Percentiles rank a stretch among this genome's conserved stretches.
phyloP scores from a whole-genome alignment of 2,113 vertebrate species.

The Canis aureus region DNA sequence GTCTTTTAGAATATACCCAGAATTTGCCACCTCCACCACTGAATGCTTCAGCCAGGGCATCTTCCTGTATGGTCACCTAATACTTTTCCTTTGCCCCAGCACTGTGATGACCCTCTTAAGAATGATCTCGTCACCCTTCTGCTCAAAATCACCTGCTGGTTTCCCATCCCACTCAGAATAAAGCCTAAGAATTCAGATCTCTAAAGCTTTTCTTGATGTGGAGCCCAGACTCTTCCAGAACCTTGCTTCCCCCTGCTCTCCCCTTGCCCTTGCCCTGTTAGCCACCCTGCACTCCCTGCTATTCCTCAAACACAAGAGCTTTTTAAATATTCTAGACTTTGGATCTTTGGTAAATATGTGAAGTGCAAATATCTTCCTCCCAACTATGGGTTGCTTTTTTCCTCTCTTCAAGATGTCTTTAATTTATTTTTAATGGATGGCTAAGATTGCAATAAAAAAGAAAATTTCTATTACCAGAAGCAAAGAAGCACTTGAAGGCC shows the following conservation, averaged over 20 bases:
- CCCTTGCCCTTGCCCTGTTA: too few relatives aligned
- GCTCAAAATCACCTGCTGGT: neutral
- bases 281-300: neutral
- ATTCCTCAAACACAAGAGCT: neutral
- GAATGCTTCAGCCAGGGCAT: rapidly evolving
- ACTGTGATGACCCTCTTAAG: neutral
- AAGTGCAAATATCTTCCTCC: too few relatives aligned
- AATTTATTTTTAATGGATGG: neutral
- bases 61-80: rapidly evolving
- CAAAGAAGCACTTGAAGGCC: neutral
- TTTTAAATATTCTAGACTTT: neutral
- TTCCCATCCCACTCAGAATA: neutral
- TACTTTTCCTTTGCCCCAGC: too few relatives aligned
- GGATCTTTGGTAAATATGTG: neutral
- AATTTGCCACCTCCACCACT: neutral
- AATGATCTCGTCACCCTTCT: neutral
- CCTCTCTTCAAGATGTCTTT: neutral
- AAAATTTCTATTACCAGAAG: neutral
- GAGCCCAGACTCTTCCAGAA: rapidly evolving
- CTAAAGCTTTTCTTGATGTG: rapidly evolving
- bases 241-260: rapidly evolving
- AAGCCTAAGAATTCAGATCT: neutral
- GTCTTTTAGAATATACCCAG: neutral
- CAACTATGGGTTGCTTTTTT: neutral
- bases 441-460: neutral